Percentiles rank a stretch among this genome's conserved stretches.
Conservation (phyloP, 2,888 invertebrate genomes). For the Macaria notata region DNA sequence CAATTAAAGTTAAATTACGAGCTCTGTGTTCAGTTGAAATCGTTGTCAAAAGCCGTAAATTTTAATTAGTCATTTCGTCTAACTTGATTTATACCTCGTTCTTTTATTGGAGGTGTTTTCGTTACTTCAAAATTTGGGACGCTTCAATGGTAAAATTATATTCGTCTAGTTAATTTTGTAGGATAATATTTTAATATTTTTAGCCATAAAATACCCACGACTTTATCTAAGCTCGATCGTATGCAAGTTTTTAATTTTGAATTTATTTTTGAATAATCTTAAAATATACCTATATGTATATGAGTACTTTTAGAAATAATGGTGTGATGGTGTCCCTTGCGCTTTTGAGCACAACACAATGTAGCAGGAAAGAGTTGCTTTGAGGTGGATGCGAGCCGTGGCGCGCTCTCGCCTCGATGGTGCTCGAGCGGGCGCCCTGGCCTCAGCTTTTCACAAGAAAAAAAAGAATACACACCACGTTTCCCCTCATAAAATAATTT, state of each 20-base stretch:
- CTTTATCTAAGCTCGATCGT: no score
- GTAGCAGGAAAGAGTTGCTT: conserved; percentile 61
- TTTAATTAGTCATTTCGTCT: conserved; percentile 10
- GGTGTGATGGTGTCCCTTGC: conserved; percentile 46
- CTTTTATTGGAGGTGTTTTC: background rate
- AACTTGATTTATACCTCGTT: conserved; percentile 1
- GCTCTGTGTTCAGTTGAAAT: conserved; percentile 5
- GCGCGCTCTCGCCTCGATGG: conserved; percentile 65
- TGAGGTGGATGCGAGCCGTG: conserved; percentile 62
- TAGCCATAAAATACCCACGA: background rate
- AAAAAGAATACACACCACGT: conserved; percentile 47
- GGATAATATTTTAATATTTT: no score
- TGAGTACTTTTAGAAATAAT: conserved; percentile 11
- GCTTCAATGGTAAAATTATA: no score
- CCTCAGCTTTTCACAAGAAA: conserved; percentile 61
- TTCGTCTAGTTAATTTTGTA: no score
- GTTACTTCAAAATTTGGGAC: no score
- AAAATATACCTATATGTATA: background rate
- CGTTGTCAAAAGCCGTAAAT: conserved; percentile 8
- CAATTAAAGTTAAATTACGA: conserved; percentile 8
- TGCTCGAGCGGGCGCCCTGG: conserved; percentile 64
- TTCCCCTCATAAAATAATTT: conserved; percentile 35
- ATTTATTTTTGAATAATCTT: no score
- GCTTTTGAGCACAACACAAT: conserved; percentile 63
- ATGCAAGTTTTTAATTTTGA: no score